Conservation (phyloP, 2,113 vertebrate genomes). For the Leptosomus discolor region DNA sequence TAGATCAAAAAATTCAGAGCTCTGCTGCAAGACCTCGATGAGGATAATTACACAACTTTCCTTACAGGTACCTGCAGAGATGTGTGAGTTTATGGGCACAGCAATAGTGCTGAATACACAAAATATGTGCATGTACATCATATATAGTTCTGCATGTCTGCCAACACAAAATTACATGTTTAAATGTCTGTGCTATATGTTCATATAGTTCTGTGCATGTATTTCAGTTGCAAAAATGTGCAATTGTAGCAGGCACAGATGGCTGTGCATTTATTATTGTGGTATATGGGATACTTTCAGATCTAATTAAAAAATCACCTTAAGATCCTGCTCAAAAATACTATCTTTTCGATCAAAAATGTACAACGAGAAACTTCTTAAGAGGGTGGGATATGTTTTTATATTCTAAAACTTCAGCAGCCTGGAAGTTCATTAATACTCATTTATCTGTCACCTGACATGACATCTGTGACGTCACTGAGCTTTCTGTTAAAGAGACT, state of each 20-base stretch:
- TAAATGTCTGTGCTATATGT: rapidly evolving
- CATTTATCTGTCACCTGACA: slow-evolving; percentile 29
- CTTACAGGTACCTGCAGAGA: background rate
- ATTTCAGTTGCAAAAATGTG: background rate
- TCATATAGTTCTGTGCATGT: background rate
- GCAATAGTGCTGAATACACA: background rate
- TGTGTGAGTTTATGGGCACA: background rate
- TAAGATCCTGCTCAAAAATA: background rate
- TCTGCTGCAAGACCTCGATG: rapidly evolving
- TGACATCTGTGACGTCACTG: slow-evolving; percentile 42
- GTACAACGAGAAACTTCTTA: background rate
- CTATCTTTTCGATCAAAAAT: background rate
- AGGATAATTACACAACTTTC: background rate
- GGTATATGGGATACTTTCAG: rapidly evolving
- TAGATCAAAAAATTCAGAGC: background rate
- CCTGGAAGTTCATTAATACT: background rate
- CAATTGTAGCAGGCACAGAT: background rate
- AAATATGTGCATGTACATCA: rapidly evolving
- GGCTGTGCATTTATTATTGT: background rate
- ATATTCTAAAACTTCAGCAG: background rate
- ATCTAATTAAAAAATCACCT: background rate
- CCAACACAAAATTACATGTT: background rate
- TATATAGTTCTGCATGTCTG: rapidly evolving
- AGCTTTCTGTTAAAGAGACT: slow-evolving; percentile 16
- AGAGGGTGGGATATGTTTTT: background rate